Evolutionary conservation across 2,113 vertebrate genomes (phyloP).

Genomic region (Oryzias melastigma): DNA sequence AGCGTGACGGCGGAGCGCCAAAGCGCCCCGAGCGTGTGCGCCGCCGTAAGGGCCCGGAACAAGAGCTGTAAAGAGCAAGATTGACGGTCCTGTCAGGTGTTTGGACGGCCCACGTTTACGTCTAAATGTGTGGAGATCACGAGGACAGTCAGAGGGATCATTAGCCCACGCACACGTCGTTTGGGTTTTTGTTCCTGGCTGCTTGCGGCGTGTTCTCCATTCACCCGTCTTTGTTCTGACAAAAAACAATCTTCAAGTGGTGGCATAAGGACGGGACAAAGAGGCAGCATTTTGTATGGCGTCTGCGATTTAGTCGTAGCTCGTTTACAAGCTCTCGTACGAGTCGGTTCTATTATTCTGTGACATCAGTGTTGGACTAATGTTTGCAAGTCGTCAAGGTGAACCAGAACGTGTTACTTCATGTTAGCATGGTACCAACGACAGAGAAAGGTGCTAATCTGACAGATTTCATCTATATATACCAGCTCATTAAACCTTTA

Average conservation of each 20-base stretch:
- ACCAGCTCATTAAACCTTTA: too few relatives aligned
- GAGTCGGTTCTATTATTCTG: background rate
- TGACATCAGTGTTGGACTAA: too few relatives aligned
- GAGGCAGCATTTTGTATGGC: background rate
- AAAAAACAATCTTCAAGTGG: slow-evolving; percentile 1
- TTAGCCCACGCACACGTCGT: background rate
- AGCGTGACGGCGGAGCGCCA: slow-evolving; percentile 36
- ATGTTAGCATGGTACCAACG: too few relatives aligned
- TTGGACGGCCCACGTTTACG: slow-evolving; percentile 28
- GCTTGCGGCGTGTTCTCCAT: slow-evolving; percentile 58
- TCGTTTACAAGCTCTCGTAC: background rate
- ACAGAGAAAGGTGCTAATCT: too few relatives aligned
- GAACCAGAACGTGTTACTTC: too few relatives aligned
- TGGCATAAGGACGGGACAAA: slow-evolving; percentile 65
- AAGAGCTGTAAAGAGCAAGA: slow-evolving; percentile 10
- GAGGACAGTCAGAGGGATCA: slow-evolving; percentile 6
- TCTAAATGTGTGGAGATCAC: slow-evolving; percentile 29
- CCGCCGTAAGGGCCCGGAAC: slow-evolving; percentile 16
- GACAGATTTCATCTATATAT: too few relatives aligned
- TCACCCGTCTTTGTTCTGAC: background rate
- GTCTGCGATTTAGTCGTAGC: background rate
- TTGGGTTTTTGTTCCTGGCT: slow-evolving; percentile 45
- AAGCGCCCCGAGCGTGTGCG: slow-evolving; percentile 28
- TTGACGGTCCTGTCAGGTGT: slow-evolving; percentile 35
- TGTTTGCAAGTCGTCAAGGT: too few relatives aligned